Evolutionary conservation across 2,113 vertebrate species (phyloP).

Genomic region (Agelaius tricolor): DNA sequence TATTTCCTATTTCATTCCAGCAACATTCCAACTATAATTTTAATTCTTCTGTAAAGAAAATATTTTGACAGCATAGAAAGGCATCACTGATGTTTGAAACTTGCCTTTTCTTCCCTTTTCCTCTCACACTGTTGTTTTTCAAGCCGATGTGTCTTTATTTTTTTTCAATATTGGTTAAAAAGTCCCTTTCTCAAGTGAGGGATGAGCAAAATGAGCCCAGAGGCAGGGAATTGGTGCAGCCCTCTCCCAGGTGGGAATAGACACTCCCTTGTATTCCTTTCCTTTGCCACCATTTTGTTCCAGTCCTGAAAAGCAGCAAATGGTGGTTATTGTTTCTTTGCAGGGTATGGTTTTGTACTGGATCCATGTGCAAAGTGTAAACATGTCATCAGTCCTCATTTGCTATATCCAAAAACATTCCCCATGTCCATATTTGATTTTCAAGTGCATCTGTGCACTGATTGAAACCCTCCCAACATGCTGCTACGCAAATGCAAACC

Average conservation of each 20-base stretch:
- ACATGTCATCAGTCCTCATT: slow-evolving; percentile 82
- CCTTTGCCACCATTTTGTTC: slow-evolving; percentile 78
- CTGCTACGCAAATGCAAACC: slow-evolving; percentile 78
- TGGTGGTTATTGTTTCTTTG: slow-evolving; percentile 81
- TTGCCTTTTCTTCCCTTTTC: slow-evolving; percentile 66
- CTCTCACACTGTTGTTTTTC: slow-evolving; percentile 16
- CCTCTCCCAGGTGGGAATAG: slow-evolving; percentile 42
- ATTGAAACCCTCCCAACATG: slow-evolving; percentile 80
- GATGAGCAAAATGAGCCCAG: slow-evolving; percentile 9
- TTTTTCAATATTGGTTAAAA: not conserved
- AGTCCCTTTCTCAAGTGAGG: not conserved
- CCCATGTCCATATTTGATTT: slow-evolving; percentile 82
- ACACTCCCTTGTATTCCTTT: slow-evolving; percentile 35
- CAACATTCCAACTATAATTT: slow-evolving; percentile 37
- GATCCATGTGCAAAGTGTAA: slow-evolving; percentile 81
- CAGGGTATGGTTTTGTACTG: slow-evolving; percentile 79
- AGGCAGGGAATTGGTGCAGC: not conserved
- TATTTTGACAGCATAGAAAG: slow-evolving; percentile 51
- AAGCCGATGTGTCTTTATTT: not conserved
- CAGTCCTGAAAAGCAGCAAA: slow-evolving; percentile 75
- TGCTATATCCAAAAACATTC: slow-evolving; percentile 82
- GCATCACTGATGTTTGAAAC: slow-evolving; percentile 36
- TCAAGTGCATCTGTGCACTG: slow-evolving; percentile 82
- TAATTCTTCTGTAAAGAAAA: slow-evolving; percentile 53
- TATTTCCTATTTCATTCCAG: slow-evolving; percentile 16